Evolutionary conservation across 92 coral and sea anemone species (phyloP), one percentile per base, ranked within the genome.

Genomic region (Palythoa grandis): DNA sequence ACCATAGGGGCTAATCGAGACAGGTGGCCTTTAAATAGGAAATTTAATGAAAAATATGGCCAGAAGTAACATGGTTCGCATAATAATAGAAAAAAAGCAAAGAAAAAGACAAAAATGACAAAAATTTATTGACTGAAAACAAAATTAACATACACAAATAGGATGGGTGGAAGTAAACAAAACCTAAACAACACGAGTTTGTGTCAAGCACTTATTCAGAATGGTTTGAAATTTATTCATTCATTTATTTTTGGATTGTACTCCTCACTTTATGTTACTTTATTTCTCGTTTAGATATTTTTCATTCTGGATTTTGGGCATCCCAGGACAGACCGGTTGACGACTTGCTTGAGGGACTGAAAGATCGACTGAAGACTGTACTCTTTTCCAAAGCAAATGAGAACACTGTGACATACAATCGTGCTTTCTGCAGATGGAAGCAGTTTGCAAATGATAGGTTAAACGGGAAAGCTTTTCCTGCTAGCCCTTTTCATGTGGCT

Each of bases 281-380:
- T 23, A 66, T 24, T 66, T 66, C 71, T 20, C 37, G 71, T 66
- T 66, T 66, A 66, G 39, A n/a, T 66, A 66, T 66, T n/a, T 66
- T 66, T 20, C 29, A 74, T n/a, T 48, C 68, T 12, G 87, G 80
- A 71, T 84, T 84, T 63, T 84, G 72, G 87, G 79, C 71, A 50
- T 73, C 58, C 65, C 71, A 71, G 71, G 80, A 52, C 56, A 15
- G 56, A 68, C 78, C 67, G 14, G 71, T 50, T 9, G 37, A 84
- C 37, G 78, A 35, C 76, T 84, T 37, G 47, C 78, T 84, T 66
- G 72, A 84, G 82, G 82, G 88, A 35, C 88, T 74, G 56, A 58
- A 77, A 57, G 88, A 72, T 17, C 58, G 84, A 77, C 7, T 77
- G 14, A 76, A 86, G 58, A 86, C 88, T 9, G 69, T 86, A 5